Percentiles rank a stretch among this genome's conserved stretches.
These are phyloP conservation scores for Drosophila buzzatii DNA, from an alignment of 2,888 invertebrate genomes.

Conservation along the genomic window DNA sequence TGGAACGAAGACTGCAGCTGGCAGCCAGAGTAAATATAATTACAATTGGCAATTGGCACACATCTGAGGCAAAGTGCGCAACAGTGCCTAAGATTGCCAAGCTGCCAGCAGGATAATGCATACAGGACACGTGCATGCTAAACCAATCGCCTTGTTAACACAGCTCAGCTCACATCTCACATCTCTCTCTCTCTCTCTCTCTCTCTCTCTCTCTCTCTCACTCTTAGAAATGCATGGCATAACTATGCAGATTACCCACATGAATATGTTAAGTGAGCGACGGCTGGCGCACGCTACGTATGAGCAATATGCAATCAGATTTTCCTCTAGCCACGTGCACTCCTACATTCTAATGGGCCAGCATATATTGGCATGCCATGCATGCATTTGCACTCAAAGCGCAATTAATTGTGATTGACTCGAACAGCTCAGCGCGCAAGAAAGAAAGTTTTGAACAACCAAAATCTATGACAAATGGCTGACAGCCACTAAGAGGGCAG, in stretches of 20 bases:
- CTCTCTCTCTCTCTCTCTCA: conserved; percentile 7
- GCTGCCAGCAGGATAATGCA: conserved; percentile 27
- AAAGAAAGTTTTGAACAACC: conserved; percentile 36
- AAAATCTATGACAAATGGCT: conserved; percentile 59
- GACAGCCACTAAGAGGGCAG: conserved; percentile 10
- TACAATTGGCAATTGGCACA: conserved; percentile 69
- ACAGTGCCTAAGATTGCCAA: not conserved
- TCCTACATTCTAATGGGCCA: conserved; percentile 30
- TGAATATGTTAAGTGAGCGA: conserved; percentile 62
- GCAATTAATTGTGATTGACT: conserved; percentile 46
- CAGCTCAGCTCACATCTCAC: no score
- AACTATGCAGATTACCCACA: conserved; percentile 46
- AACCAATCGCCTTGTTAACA: conserved; percentile 48
- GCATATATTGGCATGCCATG: conserved; percentile 16
- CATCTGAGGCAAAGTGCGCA: conserved; percentile 27
- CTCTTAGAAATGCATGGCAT: conserved; percentile 2
- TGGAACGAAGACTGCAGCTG: conserved; percentile 63
- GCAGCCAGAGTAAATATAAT: conserved; percentile 70
- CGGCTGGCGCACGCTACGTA: conserved; percentile 52
- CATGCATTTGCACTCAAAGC: conserved; percentile 13
- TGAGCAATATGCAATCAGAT: conserved; percentile 55
- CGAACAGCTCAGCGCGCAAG: conserved; percentile 5
- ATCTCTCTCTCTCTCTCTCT: conserved; percentile 8
- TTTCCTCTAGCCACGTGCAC: conserved; percentile 19
- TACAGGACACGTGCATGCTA: conserved; percentile 42